Conservation (phyloP, 2,888 invertebrate genomes). For the Erebia aethiops region DNA sequence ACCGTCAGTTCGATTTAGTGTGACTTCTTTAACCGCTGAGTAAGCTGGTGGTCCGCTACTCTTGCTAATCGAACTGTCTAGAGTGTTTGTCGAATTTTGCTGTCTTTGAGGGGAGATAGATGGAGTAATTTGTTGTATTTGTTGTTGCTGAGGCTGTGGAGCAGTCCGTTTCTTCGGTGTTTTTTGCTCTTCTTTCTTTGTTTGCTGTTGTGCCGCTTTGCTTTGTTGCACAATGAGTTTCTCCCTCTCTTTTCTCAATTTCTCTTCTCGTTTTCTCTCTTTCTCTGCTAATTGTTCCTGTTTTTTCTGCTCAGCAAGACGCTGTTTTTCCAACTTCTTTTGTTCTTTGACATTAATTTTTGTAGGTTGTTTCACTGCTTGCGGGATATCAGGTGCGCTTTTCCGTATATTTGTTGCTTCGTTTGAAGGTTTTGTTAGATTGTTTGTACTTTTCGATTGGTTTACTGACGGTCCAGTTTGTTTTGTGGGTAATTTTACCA, state of each 20-base stretch:
- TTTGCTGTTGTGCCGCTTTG: constrained; percentile 42
- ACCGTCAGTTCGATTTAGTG: constrained; percentile 50
- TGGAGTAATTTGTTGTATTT: constrained; percentile 22
- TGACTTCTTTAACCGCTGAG: constrained; percentile 43
- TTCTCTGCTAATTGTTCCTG: constrained; percentile 55
- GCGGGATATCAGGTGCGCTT: constrained; percentile 57
- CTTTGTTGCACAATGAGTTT: constrained; percentile 45
- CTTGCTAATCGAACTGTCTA: constrained; percentile 72
- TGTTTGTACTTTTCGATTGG: constrained; percentile 53
- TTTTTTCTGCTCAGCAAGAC: constrained; percentile 53
- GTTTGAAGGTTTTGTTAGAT: constrained; percentile 39
- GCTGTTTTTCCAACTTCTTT: constrained; percentile 60
- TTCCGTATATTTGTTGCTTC: constrained; percentile 47
- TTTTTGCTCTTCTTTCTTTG: constrained; percentile 17
- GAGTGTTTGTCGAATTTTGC: constrained; percentile 59
- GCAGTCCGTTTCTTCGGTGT: constrained; percentile 37
- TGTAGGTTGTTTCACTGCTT: constrained; percentile 45
- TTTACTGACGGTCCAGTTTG: constrained; percentile 42
- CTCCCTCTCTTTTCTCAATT: constrained; percentile 51
- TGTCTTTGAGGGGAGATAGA: constrained; percentile 34
- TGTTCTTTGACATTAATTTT: constrained; percentile 56
- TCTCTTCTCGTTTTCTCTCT: constrained; percentile 56
- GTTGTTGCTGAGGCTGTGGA: constrained; percentile 2
- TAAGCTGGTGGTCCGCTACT: constrained; percentile 73
- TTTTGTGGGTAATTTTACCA: constrained; percentile 49